Evolutionary conservation across 2,113 vertebrate species (phyloP).

Genomic region (Ascaphus truei): DNA sequence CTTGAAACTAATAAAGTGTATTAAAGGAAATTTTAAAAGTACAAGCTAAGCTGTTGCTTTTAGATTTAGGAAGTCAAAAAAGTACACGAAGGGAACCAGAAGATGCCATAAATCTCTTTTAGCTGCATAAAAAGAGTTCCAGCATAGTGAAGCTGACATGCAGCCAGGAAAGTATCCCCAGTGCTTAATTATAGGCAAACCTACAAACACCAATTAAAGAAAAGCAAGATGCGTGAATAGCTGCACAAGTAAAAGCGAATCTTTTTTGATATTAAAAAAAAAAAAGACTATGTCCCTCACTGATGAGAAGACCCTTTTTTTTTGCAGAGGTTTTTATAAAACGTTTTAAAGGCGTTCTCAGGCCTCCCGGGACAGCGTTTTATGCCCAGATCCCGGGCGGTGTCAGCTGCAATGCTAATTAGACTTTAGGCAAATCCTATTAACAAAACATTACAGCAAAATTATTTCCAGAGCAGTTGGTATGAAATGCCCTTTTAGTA

Average conservation of each 20-base stretch:
- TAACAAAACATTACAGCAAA: too few relatives aligned
- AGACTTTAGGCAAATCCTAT: too few relatives aligned
- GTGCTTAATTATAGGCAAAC: not conserved
- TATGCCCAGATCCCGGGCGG: too few relatives aligned
- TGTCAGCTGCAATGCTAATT: too few relatives aligned
- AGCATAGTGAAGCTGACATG: not conserved
- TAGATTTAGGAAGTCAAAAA: not conserved
- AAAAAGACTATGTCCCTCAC: not conserved
- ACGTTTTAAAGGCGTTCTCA: too few relatives aligned
- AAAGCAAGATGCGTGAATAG: not conserved
- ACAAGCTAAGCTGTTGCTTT: not conserved
- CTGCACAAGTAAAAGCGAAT: not conserved
- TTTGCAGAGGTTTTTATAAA: too few relatives aligned
- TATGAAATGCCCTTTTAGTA: too few relatives aligned
- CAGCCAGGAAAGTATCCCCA: not conserved
- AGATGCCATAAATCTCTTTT: not conserved
- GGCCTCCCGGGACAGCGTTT: too few relatives aligned
- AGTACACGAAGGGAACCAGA: not conserved
- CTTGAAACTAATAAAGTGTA: not conserved
- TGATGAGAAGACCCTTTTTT: too few relatives aligned
- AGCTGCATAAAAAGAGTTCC: not conserved
- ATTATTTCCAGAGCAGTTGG: too few relatives aligned
- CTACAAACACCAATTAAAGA: not conserved
- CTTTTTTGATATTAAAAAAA: not conserved
- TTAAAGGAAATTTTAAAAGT: not conserved